Evolutionary conservation across 1,140 invertebrate species (phyloP).

Genomic region (Nasonia vitripennis): DNA sequence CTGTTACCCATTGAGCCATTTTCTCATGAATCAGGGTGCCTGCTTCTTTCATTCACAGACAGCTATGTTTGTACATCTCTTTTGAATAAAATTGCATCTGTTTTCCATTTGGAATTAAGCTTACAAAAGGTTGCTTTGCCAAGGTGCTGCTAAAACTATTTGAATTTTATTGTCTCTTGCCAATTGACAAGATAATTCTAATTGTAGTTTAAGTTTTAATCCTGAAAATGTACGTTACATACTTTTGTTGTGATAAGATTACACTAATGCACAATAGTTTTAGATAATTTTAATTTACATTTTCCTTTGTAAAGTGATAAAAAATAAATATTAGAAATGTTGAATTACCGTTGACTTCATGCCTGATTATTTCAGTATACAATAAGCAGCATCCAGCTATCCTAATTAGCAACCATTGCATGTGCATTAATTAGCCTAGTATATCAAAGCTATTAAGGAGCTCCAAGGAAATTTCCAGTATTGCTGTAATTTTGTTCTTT

Average conservation of each 20-base stretch:
- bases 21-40: too few relatives aligned
- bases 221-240: too few relatives aligned
- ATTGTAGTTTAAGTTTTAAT: background rate
- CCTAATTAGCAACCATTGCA: background rate
- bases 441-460: background rate
- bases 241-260: background rate
- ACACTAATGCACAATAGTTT: background rate
- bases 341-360: too few relatives aligned
- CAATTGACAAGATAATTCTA: background rate
- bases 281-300: too few relatives aligned
- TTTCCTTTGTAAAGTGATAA: too few relatives aligned
- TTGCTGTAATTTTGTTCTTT: background rate
- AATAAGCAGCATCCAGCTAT: background rate
- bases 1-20: too few relatives aligned
- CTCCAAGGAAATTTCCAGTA: background rate
- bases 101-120: background rate
- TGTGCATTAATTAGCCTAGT: background rate
- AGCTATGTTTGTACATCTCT: background rate
- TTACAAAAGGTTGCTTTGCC: background rate
- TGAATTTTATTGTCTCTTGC: background rate
- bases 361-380: background rate
- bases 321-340: too few relatives aligned
- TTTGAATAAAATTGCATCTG: background rate
- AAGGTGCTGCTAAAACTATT: background rate
- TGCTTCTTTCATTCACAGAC: too few relatives aligned